Percentiles rank a stretch among this genome's conserved stretches.
These are phyloP conservation scores for Xiphydria camelus DNA, from an alignment of 2,888 invertebrate species.

Conservation along the genomic window DNA sequence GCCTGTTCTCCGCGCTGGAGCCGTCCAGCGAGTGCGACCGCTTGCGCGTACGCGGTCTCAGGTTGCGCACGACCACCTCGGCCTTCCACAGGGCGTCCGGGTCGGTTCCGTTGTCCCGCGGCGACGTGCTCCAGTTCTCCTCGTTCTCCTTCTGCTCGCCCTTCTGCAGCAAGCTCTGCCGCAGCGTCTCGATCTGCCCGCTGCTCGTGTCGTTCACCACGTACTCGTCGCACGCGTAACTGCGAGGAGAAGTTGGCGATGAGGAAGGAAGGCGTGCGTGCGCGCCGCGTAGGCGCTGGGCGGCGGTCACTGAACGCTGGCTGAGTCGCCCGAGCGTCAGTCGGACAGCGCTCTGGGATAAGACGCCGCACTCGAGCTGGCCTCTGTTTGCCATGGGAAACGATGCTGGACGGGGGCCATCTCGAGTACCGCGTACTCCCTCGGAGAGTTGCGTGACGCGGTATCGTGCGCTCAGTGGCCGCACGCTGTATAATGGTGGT, in stretches of 20 bases:
- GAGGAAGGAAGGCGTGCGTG: too few relatives aligned
- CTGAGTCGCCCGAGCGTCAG: too few relatives aligned
- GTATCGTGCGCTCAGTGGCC: too few relatives aligned
- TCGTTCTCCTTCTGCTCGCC: conserved; percentile 51
- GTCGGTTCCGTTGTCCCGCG: conserved; percentile 41
- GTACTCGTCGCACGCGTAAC: conserved; percentile 81
- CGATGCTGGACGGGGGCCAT: too few relatives aligned
- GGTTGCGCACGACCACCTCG: conserved; percentile 63
- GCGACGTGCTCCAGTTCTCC: conserved; percentile 49
- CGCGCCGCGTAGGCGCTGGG: too few relatives aligned
- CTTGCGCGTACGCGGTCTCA: conserved; percentile 66
- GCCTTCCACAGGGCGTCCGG: conserved; percentile 55
- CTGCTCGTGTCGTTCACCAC: conserved; percentile 71
- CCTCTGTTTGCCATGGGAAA: too few relatives aligned
- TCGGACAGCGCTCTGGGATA: too few relatives aligned
- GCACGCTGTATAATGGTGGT: too few relatives aligned
- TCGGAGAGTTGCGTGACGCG: too few relatives aligned
- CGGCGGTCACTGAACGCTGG: too few relatives aligned
- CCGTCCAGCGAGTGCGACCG: conserved; percentile 65
- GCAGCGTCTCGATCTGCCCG: conserved; percentile 63
- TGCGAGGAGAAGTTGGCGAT: conserved; percentile 58
- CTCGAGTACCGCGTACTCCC: too few relatives aligned
- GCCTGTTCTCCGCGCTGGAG: conserved; percentile 60
- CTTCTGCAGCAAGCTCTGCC: conserved; percentile 53
- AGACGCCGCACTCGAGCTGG: too few relatives aligned